Percentiles rank a stretch among this genome's conserved stretches.
Conservation (phyloP, 2,113 vertebrate species). For the Tauraco erythrolophus region DNA sequence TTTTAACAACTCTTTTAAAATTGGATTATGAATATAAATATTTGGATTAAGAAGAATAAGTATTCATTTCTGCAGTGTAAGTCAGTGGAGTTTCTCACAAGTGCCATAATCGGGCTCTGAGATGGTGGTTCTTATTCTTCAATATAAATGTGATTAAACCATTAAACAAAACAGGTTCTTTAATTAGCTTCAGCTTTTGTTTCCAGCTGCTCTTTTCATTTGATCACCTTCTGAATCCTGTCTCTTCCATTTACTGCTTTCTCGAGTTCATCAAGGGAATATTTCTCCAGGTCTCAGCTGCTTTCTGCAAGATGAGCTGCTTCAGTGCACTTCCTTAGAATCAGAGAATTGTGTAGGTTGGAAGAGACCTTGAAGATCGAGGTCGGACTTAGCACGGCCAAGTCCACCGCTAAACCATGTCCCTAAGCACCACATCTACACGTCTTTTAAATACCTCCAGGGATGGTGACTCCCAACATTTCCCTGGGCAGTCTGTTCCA, state of each 20-base stretch:
- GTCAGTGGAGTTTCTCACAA: not conserved
- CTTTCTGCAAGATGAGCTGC: not conserved
- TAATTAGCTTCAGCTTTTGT: not conserved
- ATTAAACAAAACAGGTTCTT: not conserved
- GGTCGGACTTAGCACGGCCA: no score
- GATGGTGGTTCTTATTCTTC: not conserved
- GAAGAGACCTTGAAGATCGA: no score
- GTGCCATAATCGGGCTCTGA: accelerated
- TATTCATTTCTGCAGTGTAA: not conserved
- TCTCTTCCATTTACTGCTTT: not conserved
- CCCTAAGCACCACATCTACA: no score
- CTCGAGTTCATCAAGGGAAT: not conserved
- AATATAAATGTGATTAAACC: not conserved
- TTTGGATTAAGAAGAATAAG: not conserved
- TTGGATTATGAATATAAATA: not conserved
- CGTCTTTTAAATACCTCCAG: no score
- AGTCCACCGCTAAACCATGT: no score
- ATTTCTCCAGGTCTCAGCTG: not conserved
- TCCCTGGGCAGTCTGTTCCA: no score
- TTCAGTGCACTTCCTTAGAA: not conserved
- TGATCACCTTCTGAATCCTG: not conserved
- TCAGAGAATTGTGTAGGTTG: no score
- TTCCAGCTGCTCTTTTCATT: not conserved
- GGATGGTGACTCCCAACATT: no score
- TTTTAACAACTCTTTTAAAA: not conserved